Evolutionary conservation across 2,113 vertebrate genomes (phyloP), one percentile per base, ranked within the genome.

Genomic region (Coturnix japonica): DNA sequence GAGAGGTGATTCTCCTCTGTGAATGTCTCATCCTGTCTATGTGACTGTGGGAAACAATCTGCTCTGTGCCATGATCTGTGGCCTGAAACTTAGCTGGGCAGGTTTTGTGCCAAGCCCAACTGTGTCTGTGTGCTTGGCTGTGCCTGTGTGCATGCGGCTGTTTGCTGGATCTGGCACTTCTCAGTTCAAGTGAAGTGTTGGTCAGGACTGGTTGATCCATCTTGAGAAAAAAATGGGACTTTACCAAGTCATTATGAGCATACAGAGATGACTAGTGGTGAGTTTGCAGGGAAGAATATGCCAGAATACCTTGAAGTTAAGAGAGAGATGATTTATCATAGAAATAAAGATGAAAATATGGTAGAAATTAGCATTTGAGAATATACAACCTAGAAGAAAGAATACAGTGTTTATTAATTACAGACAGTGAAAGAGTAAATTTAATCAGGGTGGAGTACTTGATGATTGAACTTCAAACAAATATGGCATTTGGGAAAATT

Each of bases 381-480:
- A 84, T 31, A 66, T 22, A 65, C 7, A 43, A 37, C 25, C 6
- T 56, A 76, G 81, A 70, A 76, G 44, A 53, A 93, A 81, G 49
- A 84, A 47, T 2, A 2, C 3, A n/a, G 17, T 78, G 53, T 89
- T 92, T 94, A 47, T 88, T 71, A 43, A 47, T 88, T 67, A 43
- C 26, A 92, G 39, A 15, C 3, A 79, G 23, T 41, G 16, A 86
- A 49, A 91, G 19, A 35, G 33, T 85, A 94, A 91, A 89, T 87
- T 60, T 81, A 85, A 78, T 89, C 70, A 84, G 74, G 59, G 75
- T 76, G 74, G 33, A 76, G 63, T 93, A 86, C 44, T 66, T 79
- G 53, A 93, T 75, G 53, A 90, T 59, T 78, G 44, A 94, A 89
- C 28, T 90, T 83, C 46, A 81, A 57, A 89, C 81, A 90, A 95